Evolutionary conservation across 2,888 invertebrate species (phyloP).

Genomic region (Hipparchia semele): DNA sequence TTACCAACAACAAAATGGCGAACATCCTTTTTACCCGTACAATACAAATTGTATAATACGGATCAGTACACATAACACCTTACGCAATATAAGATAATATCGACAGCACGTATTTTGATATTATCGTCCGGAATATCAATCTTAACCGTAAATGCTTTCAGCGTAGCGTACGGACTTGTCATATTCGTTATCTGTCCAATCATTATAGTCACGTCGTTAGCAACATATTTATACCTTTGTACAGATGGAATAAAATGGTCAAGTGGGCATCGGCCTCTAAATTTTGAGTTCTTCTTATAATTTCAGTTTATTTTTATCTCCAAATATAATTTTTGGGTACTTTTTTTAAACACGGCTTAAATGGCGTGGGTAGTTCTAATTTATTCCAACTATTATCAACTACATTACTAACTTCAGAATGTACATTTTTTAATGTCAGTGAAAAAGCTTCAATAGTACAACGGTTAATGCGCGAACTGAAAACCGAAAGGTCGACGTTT

Average conservation of each 20-base stretch:
- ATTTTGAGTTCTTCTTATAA: neutral
- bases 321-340: neutral
- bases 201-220: constrained; percentile 43
- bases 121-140: constrained; percentile 60
- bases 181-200: constrained; percentile 48
- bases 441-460: too few species aligned
- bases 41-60: constrained; percentile 37
- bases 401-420: too few species aligned
- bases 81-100: constrained; percentile 58
- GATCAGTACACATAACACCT: constrained; percentile 38
- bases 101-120: constrained; percentile 58
- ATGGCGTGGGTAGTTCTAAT: too few species aligned
- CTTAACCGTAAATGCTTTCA: constrained; percentile 52
- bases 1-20: constrained; percentile 1
- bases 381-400: too few species aligned
- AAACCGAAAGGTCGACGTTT: too few species aligned
- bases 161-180: constrained; percentile 53
- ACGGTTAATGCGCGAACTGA: too few species aligned
- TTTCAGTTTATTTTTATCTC: neutral
- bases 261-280: neutral
- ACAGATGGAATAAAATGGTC: constrained; percentile 6
- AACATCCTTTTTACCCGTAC: constrained; percentile 7
- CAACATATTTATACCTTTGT: constrained; percentile 20
- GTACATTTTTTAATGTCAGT: too few species aligned
- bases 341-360: too few species aligned